phyloP scores from a whole-genome alignment of 2,797 vertebrate species.

The Enteromius viviparus region DNA sequence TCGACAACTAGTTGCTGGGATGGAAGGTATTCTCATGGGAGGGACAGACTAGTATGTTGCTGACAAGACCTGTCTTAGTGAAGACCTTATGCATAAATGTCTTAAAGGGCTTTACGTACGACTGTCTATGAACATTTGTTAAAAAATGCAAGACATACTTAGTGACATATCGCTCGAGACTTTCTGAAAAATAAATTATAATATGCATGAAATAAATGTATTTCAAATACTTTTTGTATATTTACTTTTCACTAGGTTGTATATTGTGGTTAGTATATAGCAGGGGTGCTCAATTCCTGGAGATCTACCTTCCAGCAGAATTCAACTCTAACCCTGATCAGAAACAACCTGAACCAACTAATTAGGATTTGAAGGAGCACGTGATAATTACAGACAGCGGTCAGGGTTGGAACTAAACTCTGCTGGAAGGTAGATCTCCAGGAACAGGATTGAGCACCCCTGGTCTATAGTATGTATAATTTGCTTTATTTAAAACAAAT shows the following conservation, averaged over 20 bases:
- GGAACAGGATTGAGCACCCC: too few species aligned
- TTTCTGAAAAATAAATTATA: background rate
- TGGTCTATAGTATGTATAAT: background rate
- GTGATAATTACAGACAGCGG: too few species aligned
- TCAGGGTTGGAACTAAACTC: too few species aligned
- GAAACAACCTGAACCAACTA: too few species aligned
- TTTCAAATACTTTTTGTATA: background rate
- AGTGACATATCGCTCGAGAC: background rate
- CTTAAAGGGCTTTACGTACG: background rate
- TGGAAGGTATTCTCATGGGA: constrained; percentile 46
- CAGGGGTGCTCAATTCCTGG: too few species aligned
- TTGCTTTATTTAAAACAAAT: background rate
- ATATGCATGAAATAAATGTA: background rate
- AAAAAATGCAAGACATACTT: constrained; percentile 33
- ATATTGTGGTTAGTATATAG: background rate
- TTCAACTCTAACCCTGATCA: too few species aligned
- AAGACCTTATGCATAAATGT: constrained; percentile 27
- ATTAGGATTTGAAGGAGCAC: too few species aligned
- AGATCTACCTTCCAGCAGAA: too few species aligned
- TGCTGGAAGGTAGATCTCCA: too few species aligned
- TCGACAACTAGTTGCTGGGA: constrained; percentile 31
- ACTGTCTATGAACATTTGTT: constrained; percentile 7
- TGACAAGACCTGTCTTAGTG: constrained; percentile 43
- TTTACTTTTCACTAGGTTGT: background rate
- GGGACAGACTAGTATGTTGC: constrained; percentile 48